Evolutionary conservation across 2,113 vertebrate species (phyloP), one percentile per base, ranked within the genome.

Genomic region (Geococcyx californianus): DNA sequence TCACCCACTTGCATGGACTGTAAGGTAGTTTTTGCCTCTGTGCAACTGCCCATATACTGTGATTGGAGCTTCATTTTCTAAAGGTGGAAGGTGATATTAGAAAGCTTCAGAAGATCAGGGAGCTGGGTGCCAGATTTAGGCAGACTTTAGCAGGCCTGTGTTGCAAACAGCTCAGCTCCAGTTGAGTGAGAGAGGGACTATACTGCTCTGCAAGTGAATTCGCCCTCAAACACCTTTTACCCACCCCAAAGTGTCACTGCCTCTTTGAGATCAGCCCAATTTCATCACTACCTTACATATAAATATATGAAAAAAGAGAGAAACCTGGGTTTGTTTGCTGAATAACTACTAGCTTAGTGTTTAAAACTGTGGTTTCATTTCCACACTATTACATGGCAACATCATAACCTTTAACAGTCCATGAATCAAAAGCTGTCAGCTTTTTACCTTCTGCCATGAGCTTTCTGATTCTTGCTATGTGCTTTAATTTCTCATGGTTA

Each of bases 341-440:
- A 76, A 86, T 63, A 81, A 40, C 31, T 88, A 86, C 82, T 75
- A 86, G 72, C 42, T 83, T 86, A 77, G 40, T 52, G 59, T 83
- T 84, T 78, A 52, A 75, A 93, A 56, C 68, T 5, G 11, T 24
- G 34, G 31, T 55, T 95, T 79, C 15, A 33, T 86, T 93, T 87
- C 90, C 70, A 66, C 25, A 29, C 31, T 55, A 10, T 72, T 63
- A 80, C n/a, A 84, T 77, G 92, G 91, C 82, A 86, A 38, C 52
- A 74, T 44, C 59, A 3, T 74, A 89, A 92, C 45, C 45, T 93
- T 74, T 80, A 92, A 56, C 95, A 90, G 85, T 0, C 0, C 34
- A 40, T 94, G 72, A 94, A 93, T 96, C 95, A 96, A 55, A 69
- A 81, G 47, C 13, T 91, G 85, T 88, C 90, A 70, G 73, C 34